A percentile compares a stretch with the other conserved stretches of the same genome.
Evolutionary conservation across 2,113 vertebrate species (phyloP).

Genomic region (Irena cyanogastra): DNA sequence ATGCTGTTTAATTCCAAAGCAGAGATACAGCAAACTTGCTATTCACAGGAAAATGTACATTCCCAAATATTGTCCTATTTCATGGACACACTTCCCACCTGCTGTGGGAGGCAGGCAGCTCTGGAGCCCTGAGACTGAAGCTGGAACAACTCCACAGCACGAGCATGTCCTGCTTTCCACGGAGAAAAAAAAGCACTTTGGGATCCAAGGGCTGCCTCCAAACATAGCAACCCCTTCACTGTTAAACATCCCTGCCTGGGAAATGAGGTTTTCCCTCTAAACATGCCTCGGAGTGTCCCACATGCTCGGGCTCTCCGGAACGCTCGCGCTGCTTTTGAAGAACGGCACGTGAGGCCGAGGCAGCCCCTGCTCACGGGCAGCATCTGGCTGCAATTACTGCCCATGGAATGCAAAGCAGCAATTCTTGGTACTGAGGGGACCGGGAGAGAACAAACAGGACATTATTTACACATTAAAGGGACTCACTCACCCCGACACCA

Average conservation of each 20-base stretch:
- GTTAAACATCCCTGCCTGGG: not conserved
- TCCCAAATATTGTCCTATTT: not conserved
- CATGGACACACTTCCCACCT: not conserved
- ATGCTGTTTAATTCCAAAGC: not conserved
- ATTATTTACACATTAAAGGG: conserved; percentile 74
- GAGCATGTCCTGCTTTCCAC: not conserved
- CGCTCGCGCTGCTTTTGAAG: conserved; percentile 15
- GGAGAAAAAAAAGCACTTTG: not conserved
- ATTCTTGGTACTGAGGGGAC: conserved; percentile 76
- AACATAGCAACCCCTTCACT: not conserved
- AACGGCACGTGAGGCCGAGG: not conserved
- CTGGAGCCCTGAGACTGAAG: not conserved
- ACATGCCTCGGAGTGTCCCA: not conserved
- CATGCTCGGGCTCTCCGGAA: not conserved
- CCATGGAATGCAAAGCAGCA: conserved; percentile 73
- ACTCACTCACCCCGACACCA: conserved; percentile 90
- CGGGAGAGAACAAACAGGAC: conserved; percentile 73
- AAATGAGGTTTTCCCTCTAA: not conserved
- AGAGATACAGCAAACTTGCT: not conserved
- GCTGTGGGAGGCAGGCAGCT: not conserved
- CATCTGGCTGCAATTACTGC: conserved; percentile 85
- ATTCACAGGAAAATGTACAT: not conserved
- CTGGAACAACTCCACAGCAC: not conserved
- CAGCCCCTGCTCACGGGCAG: conserved; percentile 67
- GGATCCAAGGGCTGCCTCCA: not conserved